A percentile compares a stretch with the other conserved stretches of the same genome.
Conservation (phyloP, 2,113 vertebrate genomes). For the Rutilus rutilus region DNA sequence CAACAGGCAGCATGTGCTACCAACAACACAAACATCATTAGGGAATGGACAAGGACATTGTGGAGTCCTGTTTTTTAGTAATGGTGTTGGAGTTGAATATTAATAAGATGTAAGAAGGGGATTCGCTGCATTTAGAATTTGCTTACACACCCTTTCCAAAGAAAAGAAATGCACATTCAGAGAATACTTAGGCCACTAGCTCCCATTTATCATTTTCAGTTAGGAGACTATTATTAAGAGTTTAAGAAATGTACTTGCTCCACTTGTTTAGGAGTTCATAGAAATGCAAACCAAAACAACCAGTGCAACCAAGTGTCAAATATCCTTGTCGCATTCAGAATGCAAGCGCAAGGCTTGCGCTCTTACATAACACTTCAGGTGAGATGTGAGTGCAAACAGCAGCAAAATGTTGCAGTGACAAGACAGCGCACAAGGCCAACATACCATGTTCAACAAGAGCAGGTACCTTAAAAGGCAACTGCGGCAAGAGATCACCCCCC, state of each 20-base stretch:
- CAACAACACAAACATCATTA: slow-evolving; percentile 42
- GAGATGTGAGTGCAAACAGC: neutral
- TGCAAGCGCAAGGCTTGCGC: slow-evolving; percentile 9
- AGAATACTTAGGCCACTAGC: neutral
- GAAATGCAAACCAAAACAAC: neutral
- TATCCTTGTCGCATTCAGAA: slow-evolving; percentile 31
- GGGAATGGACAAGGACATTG: slow-evolving; percentile 5
- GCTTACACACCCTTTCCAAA: neutral
- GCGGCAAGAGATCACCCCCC: slow-evolving; percentile 24
- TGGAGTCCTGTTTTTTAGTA: slow-evolving; percentile 34
- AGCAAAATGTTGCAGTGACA: slow-evolving; percentile 29
- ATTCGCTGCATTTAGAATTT: neutral
- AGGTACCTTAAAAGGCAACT: slow-evolving; percentile 31
- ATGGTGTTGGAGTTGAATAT: neutral
- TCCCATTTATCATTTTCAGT: neutral
- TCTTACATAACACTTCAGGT: slow-evolving; percentile 23
- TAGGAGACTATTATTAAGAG: neutral
- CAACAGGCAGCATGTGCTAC: slow-evolving; percentile 68
- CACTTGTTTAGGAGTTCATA: slow-evolving; percentile 3
- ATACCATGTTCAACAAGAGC: slow-evolving; percentile 14
- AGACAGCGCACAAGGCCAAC: neutral
- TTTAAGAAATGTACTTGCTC: neutral
- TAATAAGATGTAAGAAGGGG: neutral
- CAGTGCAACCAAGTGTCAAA: slow-evolving; percentile 34
- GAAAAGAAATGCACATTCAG: neutral